Conservation (phyloP, 2,888 invertebrate species). For the Nomada ferruginata region DNA sequence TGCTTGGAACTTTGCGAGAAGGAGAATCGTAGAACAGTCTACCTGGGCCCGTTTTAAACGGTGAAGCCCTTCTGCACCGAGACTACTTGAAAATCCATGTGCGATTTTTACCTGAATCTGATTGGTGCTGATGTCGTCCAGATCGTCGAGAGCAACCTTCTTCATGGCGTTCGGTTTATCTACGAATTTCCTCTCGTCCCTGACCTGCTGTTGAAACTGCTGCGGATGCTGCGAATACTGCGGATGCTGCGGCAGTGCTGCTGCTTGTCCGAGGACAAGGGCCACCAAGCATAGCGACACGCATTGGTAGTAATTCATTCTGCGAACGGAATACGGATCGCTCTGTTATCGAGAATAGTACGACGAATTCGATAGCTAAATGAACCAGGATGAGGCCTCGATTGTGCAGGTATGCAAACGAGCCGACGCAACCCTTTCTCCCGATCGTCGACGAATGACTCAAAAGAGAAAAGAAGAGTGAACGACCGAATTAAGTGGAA, state of each 20-base stretch:
- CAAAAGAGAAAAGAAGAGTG: conserved; percentile 31
- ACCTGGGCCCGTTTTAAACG: too few relatives aligned
- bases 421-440: background rate
- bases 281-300: conserved; percentile 90
- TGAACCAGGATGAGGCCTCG: background rate
- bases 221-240: conserved; percentile 78
- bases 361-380: background rate
- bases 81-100: too few relatives aligned
- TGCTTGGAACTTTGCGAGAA: background rate
- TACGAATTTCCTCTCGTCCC: conserved; percentile 91
- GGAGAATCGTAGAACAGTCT: background rate
- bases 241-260: conserved; percentile 80
- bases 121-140: conserved; percentile 93
- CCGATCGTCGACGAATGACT: conserved; percentile 1
- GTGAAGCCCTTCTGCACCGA: too few relatives aligned
- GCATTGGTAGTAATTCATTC: conserved; percentile 88
- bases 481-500: conserved; percentile 27
- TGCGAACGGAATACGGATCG: conserved; percentile 61
- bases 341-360: background rate
- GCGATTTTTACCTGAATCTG: conserved; percentile 87
- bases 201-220: conserved; percentile 81
- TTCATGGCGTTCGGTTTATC: conserved; percentile 95
- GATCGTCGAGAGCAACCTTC: conserved; percentile 92
- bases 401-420: background rate
- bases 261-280: conserved; percentile 84